Conservation (phyloP, 2,888 invertebrate genomes). For the Nomada hirtipes region DNA sequence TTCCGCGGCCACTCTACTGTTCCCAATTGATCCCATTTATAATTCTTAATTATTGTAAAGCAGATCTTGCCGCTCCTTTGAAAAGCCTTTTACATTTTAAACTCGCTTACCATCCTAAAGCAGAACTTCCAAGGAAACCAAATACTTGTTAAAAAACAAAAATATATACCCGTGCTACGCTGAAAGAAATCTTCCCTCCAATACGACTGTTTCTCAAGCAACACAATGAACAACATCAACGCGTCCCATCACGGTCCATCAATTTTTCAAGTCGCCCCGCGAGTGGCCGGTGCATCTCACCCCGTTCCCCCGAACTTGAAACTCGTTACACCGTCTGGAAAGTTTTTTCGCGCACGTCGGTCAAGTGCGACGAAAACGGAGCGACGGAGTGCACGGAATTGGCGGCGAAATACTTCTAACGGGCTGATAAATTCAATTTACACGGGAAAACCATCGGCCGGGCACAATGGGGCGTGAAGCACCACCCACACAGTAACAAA, state of each 20-base stretch:
- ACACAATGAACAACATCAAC: conserved; percentile 5
- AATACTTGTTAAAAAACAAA: no score
- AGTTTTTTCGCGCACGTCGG: not conserved
- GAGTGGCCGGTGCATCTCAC: not conserved
- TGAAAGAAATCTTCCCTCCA: no score
- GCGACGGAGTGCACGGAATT: no score
- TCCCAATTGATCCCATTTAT: no score
- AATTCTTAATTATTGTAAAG: no score
- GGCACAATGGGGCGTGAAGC: conserved; percentile 27
- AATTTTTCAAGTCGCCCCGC: conserved; percentile 10
- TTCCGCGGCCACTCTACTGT: no score
- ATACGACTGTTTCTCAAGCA: not conserved
- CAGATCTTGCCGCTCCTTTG: no score
- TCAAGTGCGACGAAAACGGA: not conserved
- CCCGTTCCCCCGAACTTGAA: not conserved
- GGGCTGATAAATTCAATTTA: conserved; percentile 41
- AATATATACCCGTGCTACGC: no score
- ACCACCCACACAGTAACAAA: conserved; percentile 24
- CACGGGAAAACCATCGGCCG: conserved; percentile 19
- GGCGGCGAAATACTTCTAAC: conserved; percentile 25
- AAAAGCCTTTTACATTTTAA: no score
- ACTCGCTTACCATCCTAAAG: no score
- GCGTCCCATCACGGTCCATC: not conserved
- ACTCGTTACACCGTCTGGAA: not conserved
- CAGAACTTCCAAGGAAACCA: no score